A percentile compares a stretch with the other conserved stretches of the same genome.
These are phyloP conservation scores for Holacanthella duospinosa DNA, from an alignment of 2,888 invertebrate genomes.

Conservation along the genomic window DNA sequence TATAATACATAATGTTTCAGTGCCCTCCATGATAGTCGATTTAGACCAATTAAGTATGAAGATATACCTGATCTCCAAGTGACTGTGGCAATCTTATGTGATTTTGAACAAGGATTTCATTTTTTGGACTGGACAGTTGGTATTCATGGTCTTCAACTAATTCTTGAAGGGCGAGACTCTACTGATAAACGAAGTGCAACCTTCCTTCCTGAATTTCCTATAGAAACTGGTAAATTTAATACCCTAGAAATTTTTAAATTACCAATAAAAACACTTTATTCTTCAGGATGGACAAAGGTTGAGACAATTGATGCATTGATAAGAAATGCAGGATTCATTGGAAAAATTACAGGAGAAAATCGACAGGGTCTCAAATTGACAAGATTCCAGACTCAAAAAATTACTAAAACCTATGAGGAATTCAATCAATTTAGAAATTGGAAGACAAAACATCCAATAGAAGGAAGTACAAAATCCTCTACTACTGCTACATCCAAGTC, in stretches of 20 bases:
- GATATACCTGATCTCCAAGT: slow-evolving; percentile 1
- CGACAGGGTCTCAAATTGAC: not conserved
- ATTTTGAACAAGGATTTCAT: slow-evolving; percentile 1
- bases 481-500: not conserved
- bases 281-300: slow-evolving; percentile 1
- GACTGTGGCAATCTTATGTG: not conserved
- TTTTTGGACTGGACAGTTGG: slow-evolving; percentile 8
- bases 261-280: no score
- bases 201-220: not conserved
- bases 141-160: not conserved
- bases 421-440: not conserved
- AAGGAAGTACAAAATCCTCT: not conserved
- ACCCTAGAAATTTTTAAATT: not conserved
- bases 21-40: slow-evolving; percentile 1
- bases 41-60: not conserved
- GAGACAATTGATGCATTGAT: slow-evolving; percentile 3
- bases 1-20: not conserved
- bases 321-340: slow-evolving; percentile 1
- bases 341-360: not conserved
- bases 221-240: slow-evolving; percentile 1
- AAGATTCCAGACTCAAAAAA: not conserved
- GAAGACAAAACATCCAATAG: no score
- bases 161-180: not conserved
- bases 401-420: not conserved
- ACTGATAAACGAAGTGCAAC: not conserved